These are phyloP conservation scores for Coboldia fuscipes DNA, from an alignment of 1,140 invertebrate genomes.

Conservation along the genomic window DNA sequence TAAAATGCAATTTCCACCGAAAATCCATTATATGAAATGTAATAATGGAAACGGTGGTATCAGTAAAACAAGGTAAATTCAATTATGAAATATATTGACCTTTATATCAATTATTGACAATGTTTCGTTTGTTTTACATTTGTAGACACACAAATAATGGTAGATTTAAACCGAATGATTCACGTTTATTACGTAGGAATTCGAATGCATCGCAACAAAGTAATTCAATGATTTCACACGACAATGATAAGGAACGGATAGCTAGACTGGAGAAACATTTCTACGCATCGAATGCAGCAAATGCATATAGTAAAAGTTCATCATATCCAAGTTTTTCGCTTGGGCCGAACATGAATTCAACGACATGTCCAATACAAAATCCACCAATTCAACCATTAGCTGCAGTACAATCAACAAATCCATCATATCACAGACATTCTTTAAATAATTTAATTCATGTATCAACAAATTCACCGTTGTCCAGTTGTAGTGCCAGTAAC, in stretches of 20 bases:
- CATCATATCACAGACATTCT: conserved; percentile 16
- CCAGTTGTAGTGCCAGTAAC: neutral
- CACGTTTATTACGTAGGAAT: no score
- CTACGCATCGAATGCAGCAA: neutral
- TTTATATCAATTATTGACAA: no score
- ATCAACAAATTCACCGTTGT: conserved; percentile 13
- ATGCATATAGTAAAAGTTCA: conserved; percentile 22
- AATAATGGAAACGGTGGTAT: conserved; percentile 9
- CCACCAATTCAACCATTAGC: conserved; percentile 6
- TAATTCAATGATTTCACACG: no score
- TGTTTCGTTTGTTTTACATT: no score
- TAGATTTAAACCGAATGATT: no score
- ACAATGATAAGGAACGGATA: no score
- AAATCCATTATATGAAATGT: conserved; percentile 15
- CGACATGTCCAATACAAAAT: neutral
- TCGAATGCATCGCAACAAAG: no score
- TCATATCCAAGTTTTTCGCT: conserved; percentile 24
- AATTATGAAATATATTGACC: neutral
- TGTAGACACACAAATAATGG: no score
- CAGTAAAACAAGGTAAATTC: conserved; percentile 13
- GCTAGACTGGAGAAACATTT: neutral
- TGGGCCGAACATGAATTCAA: neutral
- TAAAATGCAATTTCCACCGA: conserved; percentile 18
- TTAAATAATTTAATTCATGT: conserved; percentile 19
- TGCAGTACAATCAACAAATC: conserved; percentile 6